Percentiles rank a stretch among this genome's conserved stretches.
Conservation (phyloP, 2,888 invertebrate species). For the Argynnis bischoffii region DNA sequence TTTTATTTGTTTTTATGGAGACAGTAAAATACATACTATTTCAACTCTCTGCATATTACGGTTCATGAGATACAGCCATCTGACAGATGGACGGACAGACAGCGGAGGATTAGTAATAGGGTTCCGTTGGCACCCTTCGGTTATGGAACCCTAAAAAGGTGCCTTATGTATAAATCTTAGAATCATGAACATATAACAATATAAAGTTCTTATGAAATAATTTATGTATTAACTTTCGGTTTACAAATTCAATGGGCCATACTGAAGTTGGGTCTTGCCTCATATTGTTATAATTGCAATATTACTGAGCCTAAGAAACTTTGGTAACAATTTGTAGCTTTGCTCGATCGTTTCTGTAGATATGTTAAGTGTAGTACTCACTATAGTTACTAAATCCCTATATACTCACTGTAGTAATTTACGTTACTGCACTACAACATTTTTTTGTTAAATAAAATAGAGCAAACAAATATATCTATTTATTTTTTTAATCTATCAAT, state of each 20-base stretch:
- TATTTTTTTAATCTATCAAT: too few species aligned
- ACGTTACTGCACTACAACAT: not conserved
- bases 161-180: too few species aligned
- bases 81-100: too few species aligned
- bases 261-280: conserved; percentile 5
- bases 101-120: too few species aligned
- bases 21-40: too few species aligned
- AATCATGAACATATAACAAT: too few species aligned
- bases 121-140: too few species aligned
- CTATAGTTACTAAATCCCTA: not conserved
- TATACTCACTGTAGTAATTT: not conserved
- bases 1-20: too few species aligned
- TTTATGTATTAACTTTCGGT: conserved; percentile 1
- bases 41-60: too few species aligned
- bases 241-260: conserved; percentile 3
- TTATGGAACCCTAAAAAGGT: too few species aligned
- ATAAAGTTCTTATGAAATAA: not conserved
- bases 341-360: conserved; percentile 1
- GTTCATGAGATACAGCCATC: too few species aligned
- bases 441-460: not conserved
- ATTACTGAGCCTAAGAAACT: conserved; percentile 11
- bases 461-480: too few species aligned
- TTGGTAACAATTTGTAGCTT: conserved; percentile 6
- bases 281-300: conserved; percentile 18
- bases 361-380: not conserved